phyloP scores from a whole-genome alignment of 1,140 invertebrate species.

The Protaetia brevitarsis region DNA sequence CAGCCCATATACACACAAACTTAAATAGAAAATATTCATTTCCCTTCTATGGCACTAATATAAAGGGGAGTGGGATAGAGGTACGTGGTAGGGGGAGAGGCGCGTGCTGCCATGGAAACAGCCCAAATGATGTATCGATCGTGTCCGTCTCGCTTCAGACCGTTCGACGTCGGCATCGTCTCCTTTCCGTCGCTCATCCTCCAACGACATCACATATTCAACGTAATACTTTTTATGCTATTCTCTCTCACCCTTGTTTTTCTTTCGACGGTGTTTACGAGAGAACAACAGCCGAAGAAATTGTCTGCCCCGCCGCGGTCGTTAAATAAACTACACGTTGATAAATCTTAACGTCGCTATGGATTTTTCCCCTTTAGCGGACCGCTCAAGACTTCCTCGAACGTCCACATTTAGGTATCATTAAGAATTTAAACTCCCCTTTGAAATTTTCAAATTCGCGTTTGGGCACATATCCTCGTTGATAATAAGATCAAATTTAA shows the following conservation, averaged over 20 bases:
- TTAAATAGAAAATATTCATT: conserved; percentile 48
- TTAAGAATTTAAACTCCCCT: no score
- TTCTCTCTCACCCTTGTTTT: conserved; percentile 39
- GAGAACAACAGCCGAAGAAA: conserved; percentile 7
- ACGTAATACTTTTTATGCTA: conserved; percentile 49
- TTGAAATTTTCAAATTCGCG: no score
- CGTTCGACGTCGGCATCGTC: conserved; percentile 17
- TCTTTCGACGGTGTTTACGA: conserved; percentile 30
- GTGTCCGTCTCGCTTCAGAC: conserved; percentile 37
- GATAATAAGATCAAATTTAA: no score
- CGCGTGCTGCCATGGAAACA: conserved; percentile 48
- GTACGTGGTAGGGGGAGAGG: conserved; percentile 40
- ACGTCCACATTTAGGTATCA: no score
- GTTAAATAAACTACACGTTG: conserved; percentile 31
- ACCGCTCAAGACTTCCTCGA: no score
- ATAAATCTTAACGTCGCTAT: conserved; percentile 30
- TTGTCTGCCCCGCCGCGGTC: not conserved
- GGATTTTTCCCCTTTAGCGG: not conserved
- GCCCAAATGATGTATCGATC: conserved; percentile 49
- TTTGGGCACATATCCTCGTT: no score
- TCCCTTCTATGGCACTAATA: conserved; percentile 46
- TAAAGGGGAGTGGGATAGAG: conserved; percentile 34
- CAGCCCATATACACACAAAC: conserved; percentile 30
- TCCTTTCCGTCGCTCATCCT: conserved; percentile 17
- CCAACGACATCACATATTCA: conserved; percentile 48